Base-by-base conservation (phyloP, 1,140 invertebrate genomes). In the Eciton burchellii region DNA sequence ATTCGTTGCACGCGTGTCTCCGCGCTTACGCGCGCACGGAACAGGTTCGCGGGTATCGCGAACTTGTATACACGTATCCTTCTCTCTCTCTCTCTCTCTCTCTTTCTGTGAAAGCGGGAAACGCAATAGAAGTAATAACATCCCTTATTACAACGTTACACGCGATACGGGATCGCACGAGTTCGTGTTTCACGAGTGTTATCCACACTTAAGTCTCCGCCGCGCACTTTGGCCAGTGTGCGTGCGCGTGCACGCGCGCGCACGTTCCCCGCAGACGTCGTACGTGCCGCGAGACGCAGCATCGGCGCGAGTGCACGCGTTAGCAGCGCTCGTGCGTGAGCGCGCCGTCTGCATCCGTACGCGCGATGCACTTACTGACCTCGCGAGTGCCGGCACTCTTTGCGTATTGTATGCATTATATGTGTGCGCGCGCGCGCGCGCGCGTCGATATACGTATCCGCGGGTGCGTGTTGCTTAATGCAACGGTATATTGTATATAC, bases 61-160 rank as follows among this genome's bases (percentile, higher is more conserved):
- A 82, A 83, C 81, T 89, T 89, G 85, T n/a, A n/a, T n/a, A n/a
- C n/a, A n/a, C n/a, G n/a, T n/a, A n/a, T n/a, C n/a, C n/a, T n/a
- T n/a, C n/a, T 88, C 87, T 86, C 66, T 35, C 35, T 35, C 35
- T 35, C 35, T 35, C 35, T 88, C 87, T 86, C 66, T 35, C 35
- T 35, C 35, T 35, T 6, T 88, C 87, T 86, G 56, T 88, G 81
- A 57, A 82, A 87, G 79, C 79, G 77, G 83, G 84, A 86, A 88
- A 88, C 66, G 84, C 76, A 84, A 89, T 89, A 85, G 83, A 89
- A 89, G 84, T 89, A 89, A 88, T 89, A 89, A 89, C 81, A 85
- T 89, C 85, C 85, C 82, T 88, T 89, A 89, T 89, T 89, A 89
- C 76, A 66, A 89, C 88, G 66, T 87, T 89, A 89, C 85, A 85